phyloP scores from a whole-genome alignment of 2,113 vertebrate genomes.

The Pao palembangensis region DNA sequence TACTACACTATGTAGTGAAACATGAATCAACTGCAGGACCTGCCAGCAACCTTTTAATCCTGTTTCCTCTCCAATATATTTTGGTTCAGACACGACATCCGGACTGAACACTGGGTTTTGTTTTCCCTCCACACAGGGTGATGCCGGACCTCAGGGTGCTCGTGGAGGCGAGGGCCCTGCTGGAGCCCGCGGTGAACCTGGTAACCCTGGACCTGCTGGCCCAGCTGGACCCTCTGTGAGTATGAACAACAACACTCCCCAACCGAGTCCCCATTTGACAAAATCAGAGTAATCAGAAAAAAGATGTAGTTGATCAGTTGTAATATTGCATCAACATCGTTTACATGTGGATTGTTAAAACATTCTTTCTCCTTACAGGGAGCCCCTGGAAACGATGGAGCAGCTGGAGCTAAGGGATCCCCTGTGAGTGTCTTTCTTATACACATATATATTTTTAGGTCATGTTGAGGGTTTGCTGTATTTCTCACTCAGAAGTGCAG shows the following conservation, averaged over 20 bases:
- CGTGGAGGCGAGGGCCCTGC: slow-evolving; percentile 90
- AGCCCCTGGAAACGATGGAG: slow-evolving; percentile 90
- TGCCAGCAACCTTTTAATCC: too few relatives aligned
- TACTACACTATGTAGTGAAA: too few relatives aligned
- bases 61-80: too few relatives aligned
- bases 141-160: slow-evolving; percentile 86
- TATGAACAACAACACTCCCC: slow-evolving; percentile 18
- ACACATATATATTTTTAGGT: background rate
- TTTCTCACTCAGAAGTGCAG: background rate
- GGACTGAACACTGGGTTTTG: slow-evolving; percentile 1
- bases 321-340: background rate
- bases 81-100: background rate
- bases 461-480: slow-evolving; percentile 4
- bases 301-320: background rate
- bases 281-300: background rate
- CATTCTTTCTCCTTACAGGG: slow-evolving; percentile 74
- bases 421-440: slow-evolving; percentile 78
- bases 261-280: too few relatives aligned
- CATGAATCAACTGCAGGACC: too few relatives aligned
- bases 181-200: slow-evolving; percentile 91
- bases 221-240: slow-evolving; percentile 88
- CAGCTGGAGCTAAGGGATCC: slow-evolving; percentile 87
- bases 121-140: slow-evolving; percentile 78
- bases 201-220: slow-evolving; percentile 91
- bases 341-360: too few relatives aligned